Base-by-base conservation (phyloP, 64 coral and sea anemone species). In the Anthopleura sola region DNA sequence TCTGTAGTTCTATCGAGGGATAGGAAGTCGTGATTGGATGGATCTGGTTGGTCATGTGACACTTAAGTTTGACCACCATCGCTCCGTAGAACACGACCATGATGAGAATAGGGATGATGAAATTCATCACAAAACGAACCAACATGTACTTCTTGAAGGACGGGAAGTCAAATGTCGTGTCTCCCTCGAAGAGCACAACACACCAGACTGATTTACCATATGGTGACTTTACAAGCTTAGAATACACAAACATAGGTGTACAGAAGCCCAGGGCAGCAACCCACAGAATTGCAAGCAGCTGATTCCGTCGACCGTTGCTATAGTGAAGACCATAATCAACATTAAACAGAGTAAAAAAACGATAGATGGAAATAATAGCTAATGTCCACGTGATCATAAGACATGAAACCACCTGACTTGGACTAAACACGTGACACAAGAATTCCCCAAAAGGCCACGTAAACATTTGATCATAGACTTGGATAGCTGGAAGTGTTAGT, bases 281-380 rank as follows among this genome's bases (percentile, higher is more conserved):
- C 88, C 88, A 90, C 80, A 90, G n/a, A 20, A 40, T 29, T 0
- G 64, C 23, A 26, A 93, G 37, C 9, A 71, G 12, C 19, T 64
- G 19, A 62, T 47, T 86, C 28, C 58, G 69, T 8, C 29, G 8
- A 71, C 56, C 8, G 23, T 68, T 79, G 44, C 47, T 36, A 9
- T 84, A 74, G 6, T 29, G 60, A 11, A 48, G 1, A 3, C 31
- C 71, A 21, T 33, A 47, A 33, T 28, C 24, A 14, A 82, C 53
- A 31, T 78, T 75, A 50, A 69, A 50, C 51, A 95, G 21, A 34
- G 68, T 74, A 80, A 82, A 55, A 36, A 82, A 95, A 1, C 88
- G 93, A 77, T 95, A 85, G 21, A 88, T 75, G 10, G 93, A 84
- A 68, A 95, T 91, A 3, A 68, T 66, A 6, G 81, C 85, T 34